A percentile compares a stretch with the other conserved stretches of the same genome.
These are phyloP conservation scores for Bombycilla garrulus DNA, from an alignment of 2,113 vertebrate species.

Conservation along the genomic window DNA sequence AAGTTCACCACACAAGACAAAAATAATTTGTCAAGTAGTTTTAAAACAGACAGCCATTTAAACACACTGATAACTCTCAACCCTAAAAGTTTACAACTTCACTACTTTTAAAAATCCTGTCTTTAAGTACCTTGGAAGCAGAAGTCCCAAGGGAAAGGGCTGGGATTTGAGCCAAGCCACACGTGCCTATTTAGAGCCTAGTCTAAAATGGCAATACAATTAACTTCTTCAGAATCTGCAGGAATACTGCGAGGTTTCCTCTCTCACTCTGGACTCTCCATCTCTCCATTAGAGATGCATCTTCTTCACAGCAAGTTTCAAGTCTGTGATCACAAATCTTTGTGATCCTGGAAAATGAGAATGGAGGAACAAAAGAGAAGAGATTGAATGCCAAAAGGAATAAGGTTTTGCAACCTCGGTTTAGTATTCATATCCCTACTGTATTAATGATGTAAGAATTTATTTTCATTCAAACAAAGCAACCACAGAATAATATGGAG, in stretches of 20 bases:
- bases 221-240: neutral
- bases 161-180: slow-evolving; percentile 21
- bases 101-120: neutral
- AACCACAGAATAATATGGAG: neutral
- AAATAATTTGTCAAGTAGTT: neutral
- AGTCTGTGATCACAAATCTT: neutral
- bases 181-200: neutral
- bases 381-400: neutral
- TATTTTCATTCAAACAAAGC: neutral
- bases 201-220: neutral
- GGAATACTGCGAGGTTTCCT: neutral
- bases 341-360: neutral
- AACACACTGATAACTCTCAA: neutral
- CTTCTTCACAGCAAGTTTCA: neutral
- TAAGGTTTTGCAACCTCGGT: neutral
- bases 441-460: neutral
- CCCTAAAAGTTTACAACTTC: neutral
- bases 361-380: neutral
- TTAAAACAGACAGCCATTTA: neutral
- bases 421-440: neutral
- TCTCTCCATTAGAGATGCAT: neutral
- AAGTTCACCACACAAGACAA: neutral
- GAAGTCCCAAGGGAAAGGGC: neutral
- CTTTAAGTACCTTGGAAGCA: neutral
- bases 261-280: neutral